Conservation (phyloP, 2,888 invertebrate genomes). For the Loripinus fragilis region DNA sequence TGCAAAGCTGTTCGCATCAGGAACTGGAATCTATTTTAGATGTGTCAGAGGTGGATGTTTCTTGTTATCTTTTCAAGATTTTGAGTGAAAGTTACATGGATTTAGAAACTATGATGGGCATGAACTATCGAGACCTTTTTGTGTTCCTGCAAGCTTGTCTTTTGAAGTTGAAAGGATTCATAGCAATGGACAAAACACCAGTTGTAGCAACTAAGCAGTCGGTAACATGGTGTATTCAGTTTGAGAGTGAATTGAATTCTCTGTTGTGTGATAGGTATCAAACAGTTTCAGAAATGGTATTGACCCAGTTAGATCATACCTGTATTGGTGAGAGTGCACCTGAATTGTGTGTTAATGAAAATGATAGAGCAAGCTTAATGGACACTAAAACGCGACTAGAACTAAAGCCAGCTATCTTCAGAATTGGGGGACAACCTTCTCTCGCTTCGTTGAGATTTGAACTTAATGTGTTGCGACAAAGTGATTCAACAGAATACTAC, state of each 20-base stretch:
- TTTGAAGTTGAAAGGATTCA: not conserved
- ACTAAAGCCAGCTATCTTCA: slow-evolving; percentile 29
- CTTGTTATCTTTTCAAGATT: not conserved
- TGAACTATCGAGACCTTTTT: not conserved
- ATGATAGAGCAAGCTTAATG: not conserved
- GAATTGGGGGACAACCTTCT: slow-evolving; percentile 22
- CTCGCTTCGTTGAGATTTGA: slow-evolving; percentile 33
- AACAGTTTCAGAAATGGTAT: slow-evolving; percentile 6
- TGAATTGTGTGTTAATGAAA: slow-evolving; percentile 11
- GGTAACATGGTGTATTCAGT: slow-evolving; percentile 24
- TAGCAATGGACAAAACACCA: not conserved
- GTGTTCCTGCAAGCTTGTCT: not conserved
- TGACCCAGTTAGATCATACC: not conserved
- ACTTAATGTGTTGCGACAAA: slow-evolving; percentile 21
- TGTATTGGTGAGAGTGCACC: not conserved
- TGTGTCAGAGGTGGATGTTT: not conserved
- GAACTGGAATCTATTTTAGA: not conserved
- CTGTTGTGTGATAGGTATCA: slow-evolving; percentile 20
- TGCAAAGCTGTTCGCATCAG: not conserved
- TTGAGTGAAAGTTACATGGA: not conserved
- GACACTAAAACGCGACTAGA: not conserved
- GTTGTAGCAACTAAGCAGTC: not conserved
- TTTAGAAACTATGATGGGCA: not conserved
- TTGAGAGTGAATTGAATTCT: slow-evolving; percentile 7
- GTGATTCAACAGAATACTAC: not conserved